phyloP scores from a whole-genome alignment of 2,797 vertebrate genomes.

The Crocodylus rhombifer region DNA sequence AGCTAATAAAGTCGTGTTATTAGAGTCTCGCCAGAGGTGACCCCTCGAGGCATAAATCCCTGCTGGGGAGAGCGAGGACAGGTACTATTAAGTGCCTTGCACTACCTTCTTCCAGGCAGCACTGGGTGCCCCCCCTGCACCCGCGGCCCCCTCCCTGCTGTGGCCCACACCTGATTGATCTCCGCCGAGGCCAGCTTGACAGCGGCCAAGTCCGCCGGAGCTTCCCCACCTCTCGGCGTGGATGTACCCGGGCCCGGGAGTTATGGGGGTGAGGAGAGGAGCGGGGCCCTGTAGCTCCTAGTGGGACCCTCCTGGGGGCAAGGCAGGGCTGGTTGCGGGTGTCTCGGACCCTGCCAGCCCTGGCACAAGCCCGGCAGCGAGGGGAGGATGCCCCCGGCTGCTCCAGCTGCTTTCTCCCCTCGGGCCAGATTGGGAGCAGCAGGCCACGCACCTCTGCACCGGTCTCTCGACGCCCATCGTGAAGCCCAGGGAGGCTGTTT shows the following conservation, averaged over 20 bases:
- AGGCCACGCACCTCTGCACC: too few relatives aligned
- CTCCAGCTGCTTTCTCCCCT: too few relatives aligned
- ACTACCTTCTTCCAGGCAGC: not conserved
- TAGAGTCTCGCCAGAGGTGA: constrained; percentile 74
- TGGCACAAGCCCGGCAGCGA: too few relatives aligned
- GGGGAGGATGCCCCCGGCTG: too few relatives aligned
- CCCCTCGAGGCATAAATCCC: constrained; percentile 74
- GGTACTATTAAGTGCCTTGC: constrained; percentile 64
- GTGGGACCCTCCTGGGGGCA: not conserved
- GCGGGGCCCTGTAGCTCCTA: not conserved
- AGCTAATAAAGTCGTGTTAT: constrained; percentile 76
- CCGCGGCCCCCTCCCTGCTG: not conserved
- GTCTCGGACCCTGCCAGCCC: not conserved
- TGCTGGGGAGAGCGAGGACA: constrained; percentile 39
- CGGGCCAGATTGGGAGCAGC: too few relatives aligned
- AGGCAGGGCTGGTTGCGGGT: not conserved
- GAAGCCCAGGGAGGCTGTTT: constrained; percentile 56
- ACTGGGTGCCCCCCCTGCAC: not conserved
- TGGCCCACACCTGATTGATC: not conserved
- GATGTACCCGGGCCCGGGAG: not conserved
- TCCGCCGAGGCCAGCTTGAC: not conserved
- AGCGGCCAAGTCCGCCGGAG: not conserved
- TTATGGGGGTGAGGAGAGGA: not conserved
- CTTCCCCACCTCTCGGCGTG: not conserved
- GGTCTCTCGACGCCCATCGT: too few relatives aligned